Evolutionary conservation across 2,888 invertebrate genomes (phyloP).

Genomic region (Cylindroiulus punctatus): DNA sequence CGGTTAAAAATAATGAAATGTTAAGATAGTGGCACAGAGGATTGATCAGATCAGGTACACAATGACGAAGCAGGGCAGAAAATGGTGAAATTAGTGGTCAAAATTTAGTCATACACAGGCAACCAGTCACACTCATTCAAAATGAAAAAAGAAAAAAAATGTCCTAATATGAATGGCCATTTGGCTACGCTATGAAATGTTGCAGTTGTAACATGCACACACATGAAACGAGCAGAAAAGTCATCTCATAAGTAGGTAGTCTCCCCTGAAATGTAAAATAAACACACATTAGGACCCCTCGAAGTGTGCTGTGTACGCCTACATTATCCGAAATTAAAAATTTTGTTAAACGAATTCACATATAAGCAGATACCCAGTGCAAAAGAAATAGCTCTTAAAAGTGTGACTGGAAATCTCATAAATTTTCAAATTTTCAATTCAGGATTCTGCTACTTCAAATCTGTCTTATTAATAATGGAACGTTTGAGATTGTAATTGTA

Average conservation of each 20-base stretch:
- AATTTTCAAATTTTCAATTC: neutral
- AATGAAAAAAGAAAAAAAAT: neutral
- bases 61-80: slow-evolving; percentile 38
- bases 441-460: neutral
- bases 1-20: neutral
- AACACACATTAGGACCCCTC: neutral
- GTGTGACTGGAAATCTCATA: neutral
- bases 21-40: slow-evolving; percentile 6
- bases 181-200: slow-evolving; percentile 22
- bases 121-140: neutral
- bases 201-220: slow-evolving; percentile 33
- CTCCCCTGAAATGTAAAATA: slow-evolving; percentile 34
- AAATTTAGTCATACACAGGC: slow-evolving; percentile 14
- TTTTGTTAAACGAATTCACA: too few relatives aligned
- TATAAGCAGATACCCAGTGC: neutral
- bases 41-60: slow-evolving; percentile 38
- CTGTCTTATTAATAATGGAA: neutral
- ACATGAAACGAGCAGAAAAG: slow-evolving; percentile 38
- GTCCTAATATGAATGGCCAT: slow-evolving; percentile 16
- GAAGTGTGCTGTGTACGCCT: neutral
- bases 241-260: slow-evolving; percentile 42
- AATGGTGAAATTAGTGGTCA: slow-evolving; percentile 19
- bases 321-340: neutral
- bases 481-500: too few relatives aligned
- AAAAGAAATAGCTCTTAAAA: neutral